Evolutionary conservation across 1,140 invertebrate genomes (phyloP), one percentile per base, ranked within the genome.

Genomic region (Papilio dardanus): DNA sequence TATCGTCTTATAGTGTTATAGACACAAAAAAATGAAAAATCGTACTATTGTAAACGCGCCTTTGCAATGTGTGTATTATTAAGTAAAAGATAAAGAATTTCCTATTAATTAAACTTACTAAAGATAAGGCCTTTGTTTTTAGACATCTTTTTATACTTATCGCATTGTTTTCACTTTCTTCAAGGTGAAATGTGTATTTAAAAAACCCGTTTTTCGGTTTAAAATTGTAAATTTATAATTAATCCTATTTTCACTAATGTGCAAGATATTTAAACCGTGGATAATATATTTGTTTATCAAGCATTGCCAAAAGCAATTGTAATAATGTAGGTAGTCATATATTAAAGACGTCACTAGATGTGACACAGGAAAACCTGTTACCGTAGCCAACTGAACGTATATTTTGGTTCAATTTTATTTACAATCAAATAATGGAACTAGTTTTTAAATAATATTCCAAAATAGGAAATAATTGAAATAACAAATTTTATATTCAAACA

Each of bases 251-350:
- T 28, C 54, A 16, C 12, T 62, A 62, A 62, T 14, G 12, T 3
- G 21, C 54, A 62, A 10, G 24, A 62, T 62, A 28, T 28, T 58
- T 21, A 58, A 62, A 28, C 24, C 24, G 10, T 69, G 67, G 14
- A 40, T 24, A 35, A 73, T 73, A 73, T 40, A 58, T 71, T 54
- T 54, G 71, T 73, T 73, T 73, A 73, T 50, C 16, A n/a, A 35
- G 30, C 71, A 35, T 28, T 73, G 71, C 71, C 71, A 73, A 73
- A 21, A 73, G 19, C 30, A 50, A 73, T 73, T 73, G 71, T 73
- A 35, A 58, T 73, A 58, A 58, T 73, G 50, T 73, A 73, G 42
- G 46, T 14, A 73, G 35, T 30, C 16, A 30, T 58, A 35, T 33
- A 73, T 58, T 58, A n/a, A n/a, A 58, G 10, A 73, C 42, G 71